Conservation (phyloP, 2,888 invertebrate species). For the Drosophila borealis region DNA sequence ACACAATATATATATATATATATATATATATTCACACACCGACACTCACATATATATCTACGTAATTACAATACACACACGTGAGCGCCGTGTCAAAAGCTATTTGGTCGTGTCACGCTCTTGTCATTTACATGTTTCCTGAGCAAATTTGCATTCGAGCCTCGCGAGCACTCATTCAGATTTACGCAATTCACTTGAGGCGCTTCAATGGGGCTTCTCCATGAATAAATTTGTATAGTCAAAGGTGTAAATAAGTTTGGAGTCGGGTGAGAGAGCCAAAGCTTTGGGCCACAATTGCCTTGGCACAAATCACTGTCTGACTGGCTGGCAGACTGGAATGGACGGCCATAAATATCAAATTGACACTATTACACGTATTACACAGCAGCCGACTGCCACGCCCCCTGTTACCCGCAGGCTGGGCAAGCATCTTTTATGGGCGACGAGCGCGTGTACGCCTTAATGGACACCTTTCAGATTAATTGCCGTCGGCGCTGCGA, state of each 20-base stretch:
- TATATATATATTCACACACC: conserved; percentile 2
- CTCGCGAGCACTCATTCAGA: conserved; percentile 31
- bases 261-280: conserved; percentile 14
- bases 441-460: conserved; percentile 64
- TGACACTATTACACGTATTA: conserved; percentile 73
- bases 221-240: conserved; percentile 38
- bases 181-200: conserved; percentile 36
- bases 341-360: conserved; percentile 72
- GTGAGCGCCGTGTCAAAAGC: conserved; percentile 18
- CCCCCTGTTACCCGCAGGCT: conserved; percentile 15
- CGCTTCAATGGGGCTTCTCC: conserved; percentile 3
- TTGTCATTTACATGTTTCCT: conserved; percentile 55
- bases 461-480: conserved; percentile 82
- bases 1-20: conserved; percentile 10
- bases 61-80: conserved; percentile 15
- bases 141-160: conserved; percentile 68
- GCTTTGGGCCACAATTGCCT: conserved; percentile 4
- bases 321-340: conserved; percentile 21
- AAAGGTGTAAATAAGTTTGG: conserved; percentile 13
- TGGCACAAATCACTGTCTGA: conserved; percentile 69
- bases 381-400: conserved; percentile 21
- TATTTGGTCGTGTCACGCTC: conserved; percentile 28
- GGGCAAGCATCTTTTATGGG: conserved; percentile 50
- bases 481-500: conserved; percentile 75
- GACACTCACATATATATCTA: neutral